Evolutionary conservation across 2,888 invertebrate genomes (phyloP), one percentile per base, ranked within the genome.

Genomic region (Dorcus hopei): DNA sequence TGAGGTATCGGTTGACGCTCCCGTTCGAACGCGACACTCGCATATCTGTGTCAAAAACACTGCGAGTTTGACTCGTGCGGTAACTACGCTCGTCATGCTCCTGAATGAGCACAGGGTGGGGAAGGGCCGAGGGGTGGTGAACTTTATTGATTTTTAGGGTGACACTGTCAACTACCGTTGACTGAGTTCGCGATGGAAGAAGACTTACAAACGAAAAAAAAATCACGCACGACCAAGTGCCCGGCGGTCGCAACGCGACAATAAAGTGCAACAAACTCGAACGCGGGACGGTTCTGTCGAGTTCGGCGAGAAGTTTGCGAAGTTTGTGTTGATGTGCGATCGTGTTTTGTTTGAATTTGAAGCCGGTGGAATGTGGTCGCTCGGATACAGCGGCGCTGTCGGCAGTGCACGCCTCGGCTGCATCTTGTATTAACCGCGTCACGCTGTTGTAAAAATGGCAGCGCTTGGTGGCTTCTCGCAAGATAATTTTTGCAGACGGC

Each of bases 61-160:
- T 54, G 54, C 49, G 49, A 50, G 54, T 53, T 53, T 54, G 53
- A 58, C 53, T 58, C 54, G 57, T 60, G 57, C 38, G 51, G 54
- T 55, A 47, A 55, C 49, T 52, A 51, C 50, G 52, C 54, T 55
- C 54, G 74, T 72, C 72, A 71, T 76, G 74, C 72, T 75, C 73
- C 73, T 77, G 75, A 77, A 76, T 76, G 76, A 74, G 72, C 72
- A 71, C 71, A 71, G 76, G 73, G 74, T 74, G 77, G 76, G 77
- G 78, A 75, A 75, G 75, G 75, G 77, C 77, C 77, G 76, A 78
- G 78, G 80, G 80, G 80, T 77, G 77, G 74, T 72, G 78, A 80
- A 80, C 80, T 80, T 82, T 84, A 84, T 84, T 84, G 84, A 84
- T 84, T 84, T 84, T 84, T 83, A 82, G 83, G 83, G 83, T 83